Percentiles rank a stretch among this genome's conserved stretches.
Evolutionary conservation across 2,797 vertebrate species (phyloP).

Genomic region (Oophaga sylvatica): DNA sequence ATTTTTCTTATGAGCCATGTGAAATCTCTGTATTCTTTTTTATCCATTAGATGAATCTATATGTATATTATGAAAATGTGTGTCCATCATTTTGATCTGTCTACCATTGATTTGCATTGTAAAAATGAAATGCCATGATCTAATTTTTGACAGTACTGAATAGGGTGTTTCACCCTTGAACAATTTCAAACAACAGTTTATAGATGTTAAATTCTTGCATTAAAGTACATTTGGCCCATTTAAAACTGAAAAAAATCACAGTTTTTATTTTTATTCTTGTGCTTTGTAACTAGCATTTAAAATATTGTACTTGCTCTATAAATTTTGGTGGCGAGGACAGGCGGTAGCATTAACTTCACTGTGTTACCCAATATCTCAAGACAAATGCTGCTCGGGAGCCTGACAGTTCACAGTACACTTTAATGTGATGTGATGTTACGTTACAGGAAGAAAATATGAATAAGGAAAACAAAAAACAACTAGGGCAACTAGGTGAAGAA

Average conservation of each 20-base stretch:
- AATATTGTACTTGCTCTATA: not conserved
- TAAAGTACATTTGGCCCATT: not conserved
- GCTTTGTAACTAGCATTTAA: not conserved
- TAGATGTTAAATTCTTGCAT: not conserved
- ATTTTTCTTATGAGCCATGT: no score
- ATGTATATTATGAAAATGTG: no score
- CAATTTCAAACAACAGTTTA: not conserved
- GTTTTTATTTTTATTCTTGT: not conserved
- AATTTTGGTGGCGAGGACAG: not conserved
- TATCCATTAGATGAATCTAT: no score
- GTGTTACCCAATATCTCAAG: not conserved
- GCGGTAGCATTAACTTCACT: not conserved
- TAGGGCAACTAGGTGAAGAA: not conserved
- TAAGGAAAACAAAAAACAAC: not conserved
- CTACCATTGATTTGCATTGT: no score
- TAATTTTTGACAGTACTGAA: no score
- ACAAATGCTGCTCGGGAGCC: not conserved
- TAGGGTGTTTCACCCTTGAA: no score
- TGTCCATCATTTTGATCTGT: no score
- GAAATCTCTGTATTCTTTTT: no score
- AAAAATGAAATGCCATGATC: no score
- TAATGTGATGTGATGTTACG: not conserved
- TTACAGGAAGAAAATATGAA: not conserved
- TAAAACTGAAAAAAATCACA: not conserved
- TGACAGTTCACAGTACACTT: not conserved